phyloP scores from a whole-genome alignment of 2,888 invertebrate species.

The Drosophila cognata region DNA sequence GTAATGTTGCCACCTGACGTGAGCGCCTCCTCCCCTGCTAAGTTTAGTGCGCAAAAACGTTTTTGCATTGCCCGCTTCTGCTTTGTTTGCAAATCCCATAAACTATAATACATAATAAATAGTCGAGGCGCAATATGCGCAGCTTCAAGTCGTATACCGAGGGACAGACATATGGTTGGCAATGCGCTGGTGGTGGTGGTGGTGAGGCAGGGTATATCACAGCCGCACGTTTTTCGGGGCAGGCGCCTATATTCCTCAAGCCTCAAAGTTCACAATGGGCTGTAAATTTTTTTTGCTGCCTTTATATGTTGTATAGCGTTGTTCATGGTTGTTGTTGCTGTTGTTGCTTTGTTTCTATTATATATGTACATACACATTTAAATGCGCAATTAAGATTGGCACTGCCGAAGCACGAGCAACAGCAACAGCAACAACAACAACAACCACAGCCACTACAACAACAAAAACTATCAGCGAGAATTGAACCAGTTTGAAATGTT shows the following conservation, averaged over 20 bases:
- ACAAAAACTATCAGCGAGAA: constrained; percentile 62
- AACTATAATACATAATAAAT: constrained; percentile 75
- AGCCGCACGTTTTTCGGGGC: constrained; percentile 32
- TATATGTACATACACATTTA: constrained; percentile 66
- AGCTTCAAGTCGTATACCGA: constrained; percentile 58
- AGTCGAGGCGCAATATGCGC: constrained; percentile 77
- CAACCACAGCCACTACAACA: constrained; percentile 29
- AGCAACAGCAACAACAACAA: constrained; percentile 23
- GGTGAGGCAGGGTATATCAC: constrained; percentile 7
- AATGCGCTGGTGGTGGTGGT: constrained; percentile 17
- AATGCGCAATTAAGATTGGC: constrained; percentile 81
- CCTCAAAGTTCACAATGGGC: constrained; percentile 70
- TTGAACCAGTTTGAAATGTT: constrained; percentile 77
- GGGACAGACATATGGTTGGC: constrained; percentile 49
- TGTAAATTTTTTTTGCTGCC: constrained; percentile 50
- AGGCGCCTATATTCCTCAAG: constrained; percentile 63
- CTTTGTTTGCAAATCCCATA: constrained; percentile 52
- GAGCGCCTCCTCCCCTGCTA: background rate
- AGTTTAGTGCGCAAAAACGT: constrained; percentile 65
- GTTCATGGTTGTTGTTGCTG: constrained; percentile 31
- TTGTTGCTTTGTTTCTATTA: constrained; percentile 48
- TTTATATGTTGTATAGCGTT: constrained; percentile 32
- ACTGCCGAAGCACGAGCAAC: constrained; percentile 54
- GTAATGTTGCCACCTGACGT: constrained; percentile 54
- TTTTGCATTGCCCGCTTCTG: constrained; percentile 43